Percentiles rank a stretch among this genome's conserved stretches.
These are phyloP conservation scores for Mesembrinibis cayennensis DNA, from an alignment of 2,113 vertebrate genomes.

Conservation along the genomic window DNA sequence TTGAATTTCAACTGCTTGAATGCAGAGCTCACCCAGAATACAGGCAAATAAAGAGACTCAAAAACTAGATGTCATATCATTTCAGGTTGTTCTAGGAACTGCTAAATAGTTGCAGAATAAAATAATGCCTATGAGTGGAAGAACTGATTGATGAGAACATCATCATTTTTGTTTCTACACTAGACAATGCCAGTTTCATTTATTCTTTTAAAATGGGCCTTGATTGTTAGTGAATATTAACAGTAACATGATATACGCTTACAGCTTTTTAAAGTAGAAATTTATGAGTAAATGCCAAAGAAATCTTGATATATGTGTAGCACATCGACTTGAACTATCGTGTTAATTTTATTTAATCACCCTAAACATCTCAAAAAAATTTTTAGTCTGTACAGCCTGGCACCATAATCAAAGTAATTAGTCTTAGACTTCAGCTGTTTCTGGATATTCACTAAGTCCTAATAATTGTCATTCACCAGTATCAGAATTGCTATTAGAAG, in stretches of 20 bases:
- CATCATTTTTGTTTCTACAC: neutral
- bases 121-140: neutral
- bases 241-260: neutral
- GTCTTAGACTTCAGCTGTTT: neutral
- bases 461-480: neutral
- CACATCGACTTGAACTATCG: neutral
- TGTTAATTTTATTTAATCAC: neutral
- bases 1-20: neutral
- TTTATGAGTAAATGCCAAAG: neutral
- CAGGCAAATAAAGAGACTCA: neutral
- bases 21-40: neutral
- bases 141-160: neutral
- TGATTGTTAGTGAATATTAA: neutral
- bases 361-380: neutral
- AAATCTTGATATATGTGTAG: neutral
- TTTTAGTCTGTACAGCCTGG: neutral
- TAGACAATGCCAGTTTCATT: neutral
- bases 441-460: neutral
- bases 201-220: neutral
- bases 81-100: neutral
- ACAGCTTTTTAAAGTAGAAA: neutral
- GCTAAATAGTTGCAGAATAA: neutral
- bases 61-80: neutral
- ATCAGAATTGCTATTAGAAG: neutral
- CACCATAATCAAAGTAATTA: constrained; percentile 27